These are phyloP conservation scores for Nerophis lumbriciformis DNA, from an alignment of 2,113 vertebrate species.

Conservation along the genomic window DNA sequence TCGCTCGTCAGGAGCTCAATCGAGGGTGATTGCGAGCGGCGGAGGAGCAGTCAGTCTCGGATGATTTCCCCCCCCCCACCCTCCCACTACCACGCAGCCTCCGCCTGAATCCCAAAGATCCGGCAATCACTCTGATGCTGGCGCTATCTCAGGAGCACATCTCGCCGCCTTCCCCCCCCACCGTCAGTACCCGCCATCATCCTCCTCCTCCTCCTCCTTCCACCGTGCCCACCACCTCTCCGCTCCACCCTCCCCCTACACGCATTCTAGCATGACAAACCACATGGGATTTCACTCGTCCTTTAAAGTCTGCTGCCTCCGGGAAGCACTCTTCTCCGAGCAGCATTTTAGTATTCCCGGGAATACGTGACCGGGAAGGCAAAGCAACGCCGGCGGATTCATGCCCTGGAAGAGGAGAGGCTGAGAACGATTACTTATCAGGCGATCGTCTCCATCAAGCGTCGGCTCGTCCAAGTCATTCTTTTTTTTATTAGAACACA, in stretches of 20 bases:
- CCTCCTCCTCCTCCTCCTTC: slow-evolving; percentile 7
- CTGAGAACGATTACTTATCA: slow-evolving; percentile 7
- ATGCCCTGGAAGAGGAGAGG: slow-evolving; percentile 21
- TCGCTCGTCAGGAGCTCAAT: slow-evolving; percentile 62
- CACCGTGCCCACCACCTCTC: slow-evolving; percentile 8
- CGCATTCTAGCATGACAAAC: slow-evolving; percentile 74
- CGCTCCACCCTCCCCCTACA: slow-evolving; percentile 15
- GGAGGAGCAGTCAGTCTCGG: slow-evolving; percentile 59
- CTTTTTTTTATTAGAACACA: slow-evolving; percentile 81
- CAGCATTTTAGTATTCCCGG: slow-evolving; percentile 70
- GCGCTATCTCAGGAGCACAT: slow-evolving; percentile 63
- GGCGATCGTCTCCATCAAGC: slow-evolving; percentile 65
- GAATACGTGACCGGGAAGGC: slow-evolving; percentile 70
- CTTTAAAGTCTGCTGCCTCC: slow-evolving; percentile 73
- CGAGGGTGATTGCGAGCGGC: slow-evolving; percentile 57
- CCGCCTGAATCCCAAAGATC: slow-evolving; percentile 45
- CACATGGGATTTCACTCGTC: slow-evolving; percentile 72
- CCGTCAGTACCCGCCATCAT: slow-evolving; percentile 14
- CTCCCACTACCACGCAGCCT: slow-evolving; percentile 1
- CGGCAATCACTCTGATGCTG: slow-evolving; percentile 60
- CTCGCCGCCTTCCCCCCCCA: slow-evolving; percentile 32
- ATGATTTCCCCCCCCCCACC: slow-evolving; percentile 45
- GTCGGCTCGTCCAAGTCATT: slow-evolving; percentile 54
- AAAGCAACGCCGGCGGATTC: slow-evolving; percentile 52
- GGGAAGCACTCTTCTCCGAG: slow-evolving; percentile 67